Evolutionary conservation across 2,888 invertebrate species (phyloP), one percentile per base, ranked within the genome.

Genomic region (Metacarcinus magister): DNA sequence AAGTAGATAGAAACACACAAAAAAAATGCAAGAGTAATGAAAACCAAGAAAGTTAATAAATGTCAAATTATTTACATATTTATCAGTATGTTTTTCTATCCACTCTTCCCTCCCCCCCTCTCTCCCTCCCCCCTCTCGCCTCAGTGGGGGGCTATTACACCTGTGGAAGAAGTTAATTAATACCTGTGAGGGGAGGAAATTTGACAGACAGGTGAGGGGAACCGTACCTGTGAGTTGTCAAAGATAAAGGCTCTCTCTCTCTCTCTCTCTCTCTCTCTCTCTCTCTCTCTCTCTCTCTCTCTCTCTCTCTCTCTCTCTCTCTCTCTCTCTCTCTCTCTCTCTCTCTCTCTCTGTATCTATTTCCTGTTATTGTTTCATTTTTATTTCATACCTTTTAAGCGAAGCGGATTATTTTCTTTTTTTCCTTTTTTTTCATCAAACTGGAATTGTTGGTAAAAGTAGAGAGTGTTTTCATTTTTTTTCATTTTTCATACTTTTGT

Each of bases 181-280:
- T 82, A 82, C 82, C 32, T 32, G 82, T 8, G 82, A 82, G 82
- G 82, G 82, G 82, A 82, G 82, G 32, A 82, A 82, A 82, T 82
- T 82, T 82, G 82, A 82, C 32, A 5, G 82, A 82, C 82, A 82
- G 82, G 82, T 82, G 82, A 82, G 28, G 28, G 82, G 82, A 32
- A 82, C 8, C 67, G 5, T 82, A 32, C 82, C 32, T 28, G 32
- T 7, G 82, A 10, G 10, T 28, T 28, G 82, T 5, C 32, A 23
- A 82, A 82, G 82, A 82, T 82, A 82, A 82, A 82, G 82, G 8
- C 32, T 82, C 82, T 32, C 82, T 32, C 82, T 28, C 82, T 82
- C 82, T 82, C 82, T 82, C 82, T 82, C 82, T 82, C 82, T 82
- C 82, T 82, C 32, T 32, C 32, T 32, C 82, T 82, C 32, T 32